Evolutionary conservation across 1,140 invertebrate genomes (phyloP).

Genomic region (Diorhabda elongata): DNA sequence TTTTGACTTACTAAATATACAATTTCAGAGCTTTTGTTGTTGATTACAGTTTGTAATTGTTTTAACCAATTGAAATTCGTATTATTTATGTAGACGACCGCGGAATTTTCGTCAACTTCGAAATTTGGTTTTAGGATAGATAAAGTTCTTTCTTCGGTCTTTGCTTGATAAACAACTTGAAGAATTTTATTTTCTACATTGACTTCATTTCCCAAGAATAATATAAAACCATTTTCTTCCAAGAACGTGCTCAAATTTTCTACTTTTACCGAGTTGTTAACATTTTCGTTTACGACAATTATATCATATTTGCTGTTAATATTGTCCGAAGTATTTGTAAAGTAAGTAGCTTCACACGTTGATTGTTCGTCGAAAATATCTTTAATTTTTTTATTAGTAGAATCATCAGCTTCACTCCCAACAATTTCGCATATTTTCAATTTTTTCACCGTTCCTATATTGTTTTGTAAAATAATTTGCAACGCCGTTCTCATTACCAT

Average conservation of each 20-base stretch:
- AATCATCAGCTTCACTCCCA: background rate
- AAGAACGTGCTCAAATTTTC: background rate
- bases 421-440: background rate
- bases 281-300: background rate
- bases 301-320: background rate
- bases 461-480: constrained; percentile 55
- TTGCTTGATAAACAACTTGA: background rate
- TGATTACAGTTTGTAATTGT: constrained; percentile 62
- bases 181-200: background rate
- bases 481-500: constrained; percentile 60
- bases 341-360: background rate
- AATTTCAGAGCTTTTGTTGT: constrained; percentile 55
- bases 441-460: background rate
- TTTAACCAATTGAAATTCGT: constrained; percentile 80
- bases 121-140: constrained; percentile 48
- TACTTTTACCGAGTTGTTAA: background rate
- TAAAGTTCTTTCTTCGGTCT: background rate
- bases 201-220: background rate
- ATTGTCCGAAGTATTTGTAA: background rate
- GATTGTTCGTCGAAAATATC: background rate
- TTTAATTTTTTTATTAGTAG: background rate
- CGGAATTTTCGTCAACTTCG: constrained; percentile 44
- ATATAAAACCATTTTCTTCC: background rate
- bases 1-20: constrained; percentile 66
- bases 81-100: constrained; percentile 59